These are phyloP conservation scores for Camponotus floridanus DNA, from an alignment of 1,140 invertebrate species.

Conservation along the genomic window DNA sequence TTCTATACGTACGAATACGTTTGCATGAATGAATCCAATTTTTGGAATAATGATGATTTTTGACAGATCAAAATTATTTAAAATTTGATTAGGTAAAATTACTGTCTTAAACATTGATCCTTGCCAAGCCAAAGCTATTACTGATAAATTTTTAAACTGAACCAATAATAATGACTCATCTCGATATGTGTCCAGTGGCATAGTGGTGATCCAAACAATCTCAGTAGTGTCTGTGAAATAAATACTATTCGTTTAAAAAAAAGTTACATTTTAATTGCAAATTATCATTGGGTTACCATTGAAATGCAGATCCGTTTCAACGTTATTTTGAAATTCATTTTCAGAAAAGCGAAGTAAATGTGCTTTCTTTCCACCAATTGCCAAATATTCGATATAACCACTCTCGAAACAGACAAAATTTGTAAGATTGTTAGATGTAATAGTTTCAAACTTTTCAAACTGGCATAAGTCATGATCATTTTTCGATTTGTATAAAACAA, in stretches of 20 bases:
- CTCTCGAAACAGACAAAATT: conserved; percentile 79
- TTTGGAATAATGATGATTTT: conserved; percentile 74
- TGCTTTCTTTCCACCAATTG: conserved; percentile 71
- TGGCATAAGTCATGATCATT: conserved; percentile 33
- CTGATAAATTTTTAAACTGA: conserved; percentile 74
- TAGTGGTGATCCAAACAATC: conserved; percentile 71
- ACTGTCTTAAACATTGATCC: conserved; percentile 68
- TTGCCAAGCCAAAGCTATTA: conserved; percentile 76
- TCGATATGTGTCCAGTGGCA: conserved; percentile 79
- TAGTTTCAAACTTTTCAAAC: conserved; percentile 17
- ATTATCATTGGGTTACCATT: conserved; percentile 48
- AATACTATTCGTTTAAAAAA: background rate
- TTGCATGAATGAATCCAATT: conserved; percentile 74
- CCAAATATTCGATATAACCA: conserved; percentile 76
- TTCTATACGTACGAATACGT: conserved; percentile 73
- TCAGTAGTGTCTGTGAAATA: conserved; percentile 71
- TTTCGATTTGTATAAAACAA: conserved; percentile 74
- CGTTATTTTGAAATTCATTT: conserved; percentile 68
- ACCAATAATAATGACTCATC: conserved; percentile 80
- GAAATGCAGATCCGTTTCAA: conserved; percentile 60
- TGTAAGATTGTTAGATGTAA: conserved; percentile 67
- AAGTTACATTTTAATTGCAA: background rate
- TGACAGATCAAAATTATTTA: conserved; percentile 75
- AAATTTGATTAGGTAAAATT: conserved; percentile 61
- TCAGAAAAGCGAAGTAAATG: conserved; percentile 71